Percentiles rank a stretch among this genome's conserved stretches.
These are phyloP conservation scores for Cephus pulcher DNA, from an alignment of 2,888 invertebrate species.

Conservation along the genomic window DNA sequence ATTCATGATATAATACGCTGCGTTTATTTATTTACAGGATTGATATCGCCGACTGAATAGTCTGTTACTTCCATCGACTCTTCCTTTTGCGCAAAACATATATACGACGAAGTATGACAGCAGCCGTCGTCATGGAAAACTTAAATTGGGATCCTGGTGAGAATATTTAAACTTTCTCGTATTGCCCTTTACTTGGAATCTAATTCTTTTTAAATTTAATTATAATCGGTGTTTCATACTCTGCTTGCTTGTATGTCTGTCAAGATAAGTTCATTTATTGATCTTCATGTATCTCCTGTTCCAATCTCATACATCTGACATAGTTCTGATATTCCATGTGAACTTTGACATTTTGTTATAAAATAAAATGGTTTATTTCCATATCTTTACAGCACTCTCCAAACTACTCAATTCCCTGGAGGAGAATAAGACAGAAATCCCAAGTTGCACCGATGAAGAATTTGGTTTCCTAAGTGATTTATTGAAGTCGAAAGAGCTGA, in stretches of 20 bases:
- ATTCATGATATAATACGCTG: background rate
- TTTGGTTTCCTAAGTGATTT: conserved; percentile 86
- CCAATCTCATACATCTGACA: background rate
- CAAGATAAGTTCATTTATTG: background rate
- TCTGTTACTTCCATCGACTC: background rate
- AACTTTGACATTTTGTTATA: background rate
- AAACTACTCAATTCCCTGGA: conserved; percentile 85
- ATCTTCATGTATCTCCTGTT: conserved; percentile 2
- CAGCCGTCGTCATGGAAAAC: conserved; percentile 72
- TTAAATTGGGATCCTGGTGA: conserved; percentile 74
- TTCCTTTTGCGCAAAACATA: background rate
- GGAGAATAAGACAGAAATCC: conserved; percentile 78
- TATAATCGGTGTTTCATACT: background rate
- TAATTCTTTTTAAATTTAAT: background rate
- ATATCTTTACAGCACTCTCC: conserved; percentile 76
- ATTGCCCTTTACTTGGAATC: background rate
- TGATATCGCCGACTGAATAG: background rate
- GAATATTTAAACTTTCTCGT: conserved; percentile 28
- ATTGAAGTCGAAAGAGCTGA: conserved; percentile 87
- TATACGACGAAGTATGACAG: conserved; percentile 68
- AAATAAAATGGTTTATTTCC: background rate
- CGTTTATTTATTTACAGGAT: background rate
- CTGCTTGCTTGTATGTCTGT: background rate
- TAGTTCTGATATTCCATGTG: background rate
- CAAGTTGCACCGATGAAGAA: conserved; percentile 84